These are phyloP conservation scores for Panthera leo DNA, from an alignment of 2,113 vertebrate genomes.

Conservation along the genomic window DNA sequence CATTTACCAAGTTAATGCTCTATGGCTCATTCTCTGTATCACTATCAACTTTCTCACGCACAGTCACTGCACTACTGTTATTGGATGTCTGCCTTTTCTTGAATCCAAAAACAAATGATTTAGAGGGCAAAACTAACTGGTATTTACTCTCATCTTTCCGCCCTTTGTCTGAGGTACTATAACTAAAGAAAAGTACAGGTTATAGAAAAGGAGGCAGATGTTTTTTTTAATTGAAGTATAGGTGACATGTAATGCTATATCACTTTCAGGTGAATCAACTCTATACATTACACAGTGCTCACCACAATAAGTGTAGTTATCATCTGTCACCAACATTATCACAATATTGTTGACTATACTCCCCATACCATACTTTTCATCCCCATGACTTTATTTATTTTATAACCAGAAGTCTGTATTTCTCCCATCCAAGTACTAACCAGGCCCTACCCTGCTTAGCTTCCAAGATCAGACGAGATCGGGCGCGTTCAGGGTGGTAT, in stretches of 20 bases:
- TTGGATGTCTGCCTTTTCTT: not conserved
- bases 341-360: not conserved
- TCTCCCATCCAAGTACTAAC: too few species aligned
- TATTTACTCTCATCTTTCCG: slow-evolving; percentile 24
- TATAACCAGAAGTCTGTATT: not conserved
- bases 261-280: not conserved
- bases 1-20: not conserved
- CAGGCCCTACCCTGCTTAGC: too few species aligned
- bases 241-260: not conserved
- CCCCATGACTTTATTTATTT: not conserved
- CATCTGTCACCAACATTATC: not conserved
- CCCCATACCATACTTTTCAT: not conserved
- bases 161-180: not conserved
- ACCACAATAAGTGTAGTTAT: not conserved
- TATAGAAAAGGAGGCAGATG: not conserved
- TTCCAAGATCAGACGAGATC: too few species aligned
- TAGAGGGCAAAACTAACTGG: not conserved
- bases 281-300: not conserved
- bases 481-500: too few species aligned
- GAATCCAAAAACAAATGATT: not conserved
- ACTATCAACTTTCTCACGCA: not conserved
- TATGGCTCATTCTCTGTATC: not conserved
- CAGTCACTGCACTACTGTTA: not conserved
- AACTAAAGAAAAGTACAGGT: slow-evolving; percentile 49
- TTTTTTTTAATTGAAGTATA: slow-evolving; percentile 22